Conservation (phyloP, 2,888 invertebrate species). For the Eubasilissa splendida region DNA sequence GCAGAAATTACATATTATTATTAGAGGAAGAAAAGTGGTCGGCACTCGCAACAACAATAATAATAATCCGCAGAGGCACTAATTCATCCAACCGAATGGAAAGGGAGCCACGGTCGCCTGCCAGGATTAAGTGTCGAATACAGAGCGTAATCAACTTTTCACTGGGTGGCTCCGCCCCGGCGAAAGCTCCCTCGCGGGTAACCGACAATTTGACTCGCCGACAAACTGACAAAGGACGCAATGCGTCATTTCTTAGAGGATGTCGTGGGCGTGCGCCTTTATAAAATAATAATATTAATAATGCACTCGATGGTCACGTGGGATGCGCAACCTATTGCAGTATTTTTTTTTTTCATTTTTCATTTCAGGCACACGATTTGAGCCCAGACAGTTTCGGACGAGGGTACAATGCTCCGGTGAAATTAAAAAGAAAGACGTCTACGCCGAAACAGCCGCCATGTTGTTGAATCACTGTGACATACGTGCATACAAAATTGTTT, state of each 20-base stretch:
- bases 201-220: not conserved
- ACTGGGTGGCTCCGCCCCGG: slow-evolving; percentile 8
- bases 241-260: slow-evolving; percentile 34
- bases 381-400: not conserved
- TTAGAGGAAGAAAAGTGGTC: not conserved
- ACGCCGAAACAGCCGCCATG: too few species aligned
- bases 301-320: slow-evolving; percentile 19
- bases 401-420: not conserved
- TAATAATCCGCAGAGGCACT: too few species aligned
- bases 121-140: not conserved
- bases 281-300: slow-evolving; percentile 13
- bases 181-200: not conserved
- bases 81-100: too few species aligned
- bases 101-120: too few species aligned
- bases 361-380: not conserved
- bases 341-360: not conserved
- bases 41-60: not conserved
- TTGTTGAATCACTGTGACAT: too few species aligned
- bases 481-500: too few species aligned
- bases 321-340: not conserved
- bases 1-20: not conserved
- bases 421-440: not conserved
- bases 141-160: not conserved
- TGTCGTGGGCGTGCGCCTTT: not conserved
- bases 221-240: slow-evolving; percentile 29